Evolutionary conservation across 2,113 vertebrate species (phyloP).

Genomic region (Mus spicilegus): DNA sequence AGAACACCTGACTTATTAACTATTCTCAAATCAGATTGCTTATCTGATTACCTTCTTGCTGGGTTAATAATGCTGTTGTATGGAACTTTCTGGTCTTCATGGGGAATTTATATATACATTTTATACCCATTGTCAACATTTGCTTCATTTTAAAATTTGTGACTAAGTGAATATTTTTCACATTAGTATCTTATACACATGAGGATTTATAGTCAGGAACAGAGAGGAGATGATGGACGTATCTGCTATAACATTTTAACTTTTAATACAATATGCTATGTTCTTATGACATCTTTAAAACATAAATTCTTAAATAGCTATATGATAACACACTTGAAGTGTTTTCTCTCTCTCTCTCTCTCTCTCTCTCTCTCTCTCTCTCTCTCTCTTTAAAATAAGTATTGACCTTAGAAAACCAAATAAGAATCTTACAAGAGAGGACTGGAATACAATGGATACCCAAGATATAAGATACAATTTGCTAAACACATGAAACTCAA

Average conservation of each 20-base stretch:
- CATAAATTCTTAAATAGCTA: neutral
- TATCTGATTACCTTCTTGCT: neutral
- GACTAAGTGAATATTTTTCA: neutral
- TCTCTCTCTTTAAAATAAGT: neutral
- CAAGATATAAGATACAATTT: no score
- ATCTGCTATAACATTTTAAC: neutral
- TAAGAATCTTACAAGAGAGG: neutral
- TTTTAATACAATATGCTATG: neutral
- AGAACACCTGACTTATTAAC: neutral
- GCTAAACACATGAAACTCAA: no score
- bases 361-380: neutral
- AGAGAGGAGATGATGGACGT: neutral
- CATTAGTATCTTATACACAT: neutral
- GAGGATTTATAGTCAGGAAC: neutral
- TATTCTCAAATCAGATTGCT: neutral
- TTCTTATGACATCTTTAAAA: neutral
- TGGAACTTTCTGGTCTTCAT: neutral
- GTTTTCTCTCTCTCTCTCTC: neutral
- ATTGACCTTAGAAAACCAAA: neutral
- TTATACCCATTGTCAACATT: neutral
- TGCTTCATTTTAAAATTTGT: neutral
- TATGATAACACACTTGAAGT: neutral
- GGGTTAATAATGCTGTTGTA: neutral
- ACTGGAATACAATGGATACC: neutral
- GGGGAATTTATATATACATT: neutral